phyloP scores from a whole-genome alignment of 2,888 invertebrate species.

The Noctua fimbriata region DNA sequence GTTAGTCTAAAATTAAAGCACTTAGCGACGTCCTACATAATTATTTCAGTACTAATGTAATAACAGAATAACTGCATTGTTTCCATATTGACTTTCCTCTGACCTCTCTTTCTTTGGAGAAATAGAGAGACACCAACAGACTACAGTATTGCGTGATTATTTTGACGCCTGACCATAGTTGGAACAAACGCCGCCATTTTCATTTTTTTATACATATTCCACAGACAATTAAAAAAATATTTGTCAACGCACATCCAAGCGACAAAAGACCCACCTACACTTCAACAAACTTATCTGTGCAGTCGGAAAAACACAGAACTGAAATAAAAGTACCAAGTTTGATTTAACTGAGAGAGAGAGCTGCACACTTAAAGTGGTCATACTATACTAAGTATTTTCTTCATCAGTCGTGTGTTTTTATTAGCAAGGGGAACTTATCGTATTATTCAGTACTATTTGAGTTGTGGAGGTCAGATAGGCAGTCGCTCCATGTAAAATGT shows the following conservation, averaged over 20 bases:
- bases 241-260: too few species aligned
- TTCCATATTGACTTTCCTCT: not conserved
- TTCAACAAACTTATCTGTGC: too few species aligned
- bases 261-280: too few species aligned
- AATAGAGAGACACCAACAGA: not conserved
- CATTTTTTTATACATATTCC: not conserved
- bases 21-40: constrained; percentile 19
- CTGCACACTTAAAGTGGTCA: not conserved
- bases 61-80: not conserved
- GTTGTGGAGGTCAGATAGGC: too few species aligned
- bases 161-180: not conserved
- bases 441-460: too few species aligned
- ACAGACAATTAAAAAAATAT: too few species aligned
- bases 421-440: too few species aligned
- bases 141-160: not conserved
- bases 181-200: not conserved
- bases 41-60: constrained; percentile 5
- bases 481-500: too few species aligned
- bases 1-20: constrained; percentile 7
- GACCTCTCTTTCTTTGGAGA: constrained; percentile 9
- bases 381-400: not conserved
- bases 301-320: too few species aligned
- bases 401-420: not conserved
- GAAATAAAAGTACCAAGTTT: too few species aligned
- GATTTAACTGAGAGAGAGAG: too few species aligned